A percentile compares a stretch with the other conserved stretches of the same genome.
Conservation (phyloP, 1,140 invertebrate species). For the Drosophila pallidifrons region DNA sequence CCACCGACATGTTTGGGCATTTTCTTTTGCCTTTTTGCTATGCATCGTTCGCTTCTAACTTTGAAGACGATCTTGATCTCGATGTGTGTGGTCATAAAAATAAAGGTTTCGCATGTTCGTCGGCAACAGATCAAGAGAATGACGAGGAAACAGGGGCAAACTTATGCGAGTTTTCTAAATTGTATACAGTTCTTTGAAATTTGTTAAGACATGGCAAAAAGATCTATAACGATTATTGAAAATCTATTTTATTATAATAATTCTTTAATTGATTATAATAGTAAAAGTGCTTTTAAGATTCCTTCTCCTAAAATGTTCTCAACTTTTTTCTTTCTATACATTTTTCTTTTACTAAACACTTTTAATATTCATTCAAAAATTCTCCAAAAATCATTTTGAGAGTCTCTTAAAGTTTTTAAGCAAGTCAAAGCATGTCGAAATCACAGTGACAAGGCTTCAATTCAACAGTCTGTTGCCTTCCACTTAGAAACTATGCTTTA, state of each 20-base stretch:
- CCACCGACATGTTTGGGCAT: constrained; percentile 3
- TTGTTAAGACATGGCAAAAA: too few species aligned
- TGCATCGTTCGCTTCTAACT: constrained; percentile 27
- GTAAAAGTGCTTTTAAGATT: too few species aligned
- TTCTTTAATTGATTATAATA: too few species aligned
- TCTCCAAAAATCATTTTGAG: background rate
- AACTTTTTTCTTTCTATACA: too few species aligned
- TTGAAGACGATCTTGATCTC: constrained; percentile 33
- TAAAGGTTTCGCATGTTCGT: constrained; percentile 25
- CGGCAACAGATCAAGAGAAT: constrained; percentile 5
- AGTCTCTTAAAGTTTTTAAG: constrained; percentile 12
- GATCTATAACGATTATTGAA: too few species aligned
- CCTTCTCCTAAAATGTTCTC: too few species aligned
- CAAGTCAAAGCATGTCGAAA: constrained; percentile 22
- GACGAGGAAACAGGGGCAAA: background rate
- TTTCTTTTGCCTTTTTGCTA: constrained; percentile 12
- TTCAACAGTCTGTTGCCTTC: constrained; percentile 67
- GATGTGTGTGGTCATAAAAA: constrained; percentile 54
- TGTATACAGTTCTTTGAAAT: too few species aligned
- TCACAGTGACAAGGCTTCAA: constrained; percentile 34
- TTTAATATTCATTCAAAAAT: background rate
- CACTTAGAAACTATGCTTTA: constrained; percentile 72
- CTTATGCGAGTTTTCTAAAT: background rate
- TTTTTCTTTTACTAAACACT: background rate
- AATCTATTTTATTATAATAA: too few species aligned